Evolutionary conservation across 2,888 invertebrate genomes (phyloP).

Genomic region (Masnerella sp.): DNA sequence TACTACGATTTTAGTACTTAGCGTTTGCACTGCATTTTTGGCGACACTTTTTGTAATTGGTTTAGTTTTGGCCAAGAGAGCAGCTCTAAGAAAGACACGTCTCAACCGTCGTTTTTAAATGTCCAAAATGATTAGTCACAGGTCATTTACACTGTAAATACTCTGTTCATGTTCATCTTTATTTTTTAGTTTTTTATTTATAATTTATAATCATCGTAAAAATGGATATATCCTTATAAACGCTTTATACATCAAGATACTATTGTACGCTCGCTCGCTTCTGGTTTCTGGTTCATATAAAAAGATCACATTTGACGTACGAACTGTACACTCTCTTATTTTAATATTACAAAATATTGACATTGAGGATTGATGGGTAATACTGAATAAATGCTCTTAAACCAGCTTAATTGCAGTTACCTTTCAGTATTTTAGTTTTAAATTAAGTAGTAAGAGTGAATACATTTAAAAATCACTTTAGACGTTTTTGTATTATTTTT

Average conservation of each 20-base stretch:
- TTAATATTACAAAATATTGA: conserved; percentile 40
- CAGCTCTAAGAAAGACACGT: conserved; percentile 62
- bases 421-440: no score
- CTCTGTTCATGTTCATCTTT: conserved; percentile 12
- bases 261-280: no score
- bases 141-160: conserved; percentile 7
- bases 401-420: background rate
- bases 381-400: conserved; percentile 30
- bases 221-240: no score
- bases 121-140: background rate
- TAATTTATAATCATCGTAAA: no score
- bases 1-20: conserved; percentile 65
- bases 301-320: conserved; percentile 28
- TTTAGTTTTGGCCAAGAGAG: conserved; percentile 65
- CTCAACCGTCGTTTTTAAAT: conserved; percentile 70
- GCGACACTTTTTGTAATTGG: conserved; percentile 67
- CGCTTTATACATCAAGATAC: no score
- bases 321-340: conserved; percentile 30
- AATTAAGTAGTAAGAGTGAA: no score
- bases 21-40: conserved; percentile 62
- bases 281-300: no score
- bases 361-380: conserved; percentile 35
- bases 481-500: no score
- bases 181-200: conserved; percentile 30
- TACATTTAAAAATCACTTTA: no score